Evolutionary conservation across 2,888 invertebrate genomes (phyloP).

Genomic region (Agelastica alni): DNA sequence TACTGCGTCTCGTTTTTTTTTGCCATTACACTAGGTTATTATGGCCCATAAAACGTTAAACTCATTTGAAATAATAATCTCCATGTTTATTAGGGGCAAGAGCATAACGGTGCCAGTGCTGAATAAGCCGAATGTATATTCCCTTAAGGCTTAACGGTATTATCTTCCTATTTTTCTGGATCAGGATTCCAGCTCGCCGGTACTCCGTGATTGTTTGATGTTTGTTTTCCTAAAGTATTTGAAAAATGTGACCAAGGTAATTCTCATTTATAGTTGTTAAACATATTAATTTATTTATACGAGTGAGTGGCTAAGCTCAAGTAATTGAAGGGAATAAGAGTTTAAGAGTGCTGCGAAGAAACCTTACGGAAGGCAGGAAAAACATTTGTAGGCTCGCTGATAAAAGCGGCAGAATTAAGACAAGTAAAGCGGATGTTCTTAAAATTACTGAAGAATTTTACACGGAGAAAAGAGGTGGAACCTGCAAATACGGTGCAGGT

Average conservation of each 20-base stretch:
- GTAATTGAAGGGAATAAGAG: no score
- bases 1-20: constrained; percentile 15
- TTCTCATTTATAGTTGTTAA: neutral
- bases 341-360: no score
- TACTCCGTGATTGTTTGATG: neutral
- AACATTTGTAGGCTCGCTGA: no score
- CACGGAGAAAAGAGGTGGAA: no score
- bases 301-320: no score
- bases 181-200: neutral
- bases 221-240: neutral
- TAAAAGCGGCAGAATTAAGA: no score
- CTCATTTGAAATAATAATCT: constrained; percentile 29
- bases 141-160: constrained; percentile 14
- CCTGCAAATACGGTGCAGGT: no score
- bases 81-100: constrained; percentile 23
- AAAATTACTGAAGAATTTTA: no score
- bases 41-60: constrained; percentile 25
- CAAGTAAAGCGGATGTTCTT: no score
- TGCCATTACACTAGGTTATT: constrained; percentile 22
- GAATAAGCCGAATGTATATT: constrained; percentile 21
- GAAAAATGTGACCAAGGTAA: neutral
- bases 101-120: constrained; percentile 15
- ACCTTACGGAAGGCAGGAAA: no score
- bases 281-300: no score
- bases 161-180: constrained; percentile 22